A percentile compares a stretch with the other conserved stretches of the same genome.
These are phyloP conservation scores for Beris morrisii DNA, from an alignment of 2,888 invertebrate species.

Conservation along the genomic window DNA sequence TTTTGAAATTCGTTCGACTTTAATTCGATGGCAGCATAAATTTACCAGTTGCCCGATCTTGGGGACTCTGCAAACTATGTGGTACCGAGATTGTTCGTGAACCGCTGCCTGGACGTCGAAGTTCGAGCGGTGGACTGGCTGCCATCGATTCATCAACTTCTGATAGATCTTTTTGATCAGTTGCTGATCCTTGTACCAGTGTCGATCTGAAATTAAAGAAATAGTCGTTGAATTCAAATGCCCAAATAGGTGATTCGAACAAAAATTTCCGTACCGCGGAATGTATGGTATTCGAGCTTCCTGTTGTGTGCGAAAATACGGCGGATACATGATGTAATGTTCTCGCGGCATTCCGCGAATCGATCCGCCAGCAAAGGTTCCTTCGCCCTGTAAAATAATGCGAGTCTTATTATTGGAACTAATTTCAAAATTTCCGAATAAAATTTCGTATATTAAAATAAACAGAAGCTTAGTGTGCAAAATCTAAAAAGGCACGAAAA, in stretches of 20 bases:
- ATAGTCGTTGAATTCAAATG: not conserved
- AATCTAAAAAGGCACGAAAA: not conserved
- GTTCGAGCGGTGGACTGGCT: conserved; percentile 72
- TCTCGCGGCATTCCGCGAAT: conserved; percentile 47
- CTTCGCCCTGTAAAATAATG: conserved; percentile 57
- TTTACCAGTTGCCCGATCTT: conserved; percentile 67
- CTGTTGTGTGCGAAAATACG: conserved; percentile 60
- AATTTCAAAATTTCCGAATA: not conserved
- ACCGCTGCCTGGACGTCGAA: conserved; percentile 63
- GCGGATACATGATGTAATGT: conserved; percentile 52
- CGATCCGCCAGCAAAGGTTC: conserved; percentile 54
- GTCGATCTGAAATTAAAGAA: conserved; percentile 43
- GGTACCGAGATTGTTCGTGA: conserved; percentile 66
- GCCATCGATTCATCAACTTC: conserved; percentile 59
- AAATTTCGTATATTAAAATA: conserved; percentile 11
- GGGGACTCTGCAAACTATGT: conserved; percentile 69
- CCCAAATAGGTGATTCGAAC: not conserved
- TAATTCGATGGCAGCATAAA: too few relatives aligned
- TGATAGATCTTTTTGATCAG: conserved; percentile 44
- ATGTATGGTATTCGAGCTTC: conserved; percentile 49
- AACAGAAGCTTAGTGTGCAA: not conserved
- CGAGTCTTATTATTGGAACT: not conserved
- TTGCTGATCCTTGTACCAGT: conserved; percentile 40
- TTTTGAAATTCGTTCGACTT: not conserved
- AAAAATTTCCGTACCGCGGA: conserved; percentile 42